Percentiles rank a stretch among this genome's conserved stretches.
phyloP scores from a whole-genome alignment of 2,888 invertebrate genomes.

The Fissipunctia ypsillon region DNA sequence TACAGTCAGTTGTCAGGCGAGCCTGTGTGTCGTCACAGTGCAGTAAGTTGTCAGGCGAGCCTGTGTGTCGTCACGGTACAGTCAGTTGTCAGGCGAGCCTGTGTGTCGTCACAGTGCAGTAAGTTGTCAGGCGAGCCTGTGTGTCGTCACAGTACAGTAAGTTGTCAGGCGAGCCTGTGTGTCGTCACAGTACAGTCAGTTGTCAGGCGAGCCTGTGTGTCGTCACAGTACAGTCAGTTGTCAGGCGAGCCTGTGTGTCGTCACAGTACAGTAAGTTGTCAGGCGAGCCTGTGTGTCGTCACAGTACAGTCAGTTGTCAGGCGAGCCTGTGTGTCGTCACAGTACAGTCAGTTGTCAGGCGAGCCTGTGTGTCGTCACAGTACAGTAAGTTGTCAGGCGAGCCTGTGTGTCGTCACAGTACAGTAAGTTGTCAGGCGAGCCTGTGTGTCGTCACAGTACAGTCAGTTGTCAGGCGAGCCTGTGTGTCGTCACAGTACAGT shows the following conservation, averaged over 20 bases:
- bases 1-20: not conserved
- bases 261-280: not conserved
- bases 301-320: not conserved
- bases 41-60: no score
- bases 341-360: not conserved
- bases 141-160: not conserved
- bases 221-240: not conserved
- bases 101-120: not conserved
- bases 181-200: not conserved
- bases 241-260: no score
- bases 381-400: no score
- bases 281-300: no score
- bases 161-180: no score
- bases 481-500: not conserved
- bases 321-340: no score
- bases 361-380: not conserved
- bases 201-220: no score
- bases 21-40: not conserved
- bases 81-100: no score
- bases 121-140: no score
- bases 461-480: no score
- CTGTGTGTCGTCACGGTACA: not conserved
- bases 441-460: not conserved
- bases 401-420: not conserved
- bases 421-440: no score